Conservation (phyloP, 2,888 invertebrate genomes). For the Drosophila nigritarsus region DNA sequence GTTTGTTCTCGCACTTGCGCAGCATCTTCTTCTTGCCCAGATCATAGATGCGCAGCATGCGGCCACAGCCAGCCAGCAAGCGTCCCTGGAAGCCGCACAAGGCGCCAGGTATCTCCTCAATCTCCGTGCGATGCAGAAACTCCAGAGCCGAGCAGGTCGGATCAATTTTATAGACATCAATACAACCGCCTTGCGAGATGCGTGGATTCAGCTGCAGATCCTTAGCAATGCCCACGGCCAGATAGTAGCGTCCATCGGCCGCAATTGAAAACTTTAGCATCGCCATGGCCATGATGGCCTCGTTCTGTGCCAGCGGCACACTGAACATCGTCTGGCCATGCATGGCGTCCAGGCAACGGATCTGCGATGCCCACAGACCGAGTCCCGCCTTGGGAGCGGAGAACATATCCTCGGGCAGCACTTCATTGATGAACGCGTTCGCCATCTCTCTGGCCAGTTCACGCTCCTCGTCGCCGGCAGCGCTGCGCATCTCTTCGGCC, state of each 20-base stretch:
- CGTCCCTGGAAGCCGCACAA: constrained; percentile 96
- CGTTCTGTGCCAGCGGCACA: constrained; percentile 96
- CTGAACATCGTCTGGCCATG: constrained; percentile 91
- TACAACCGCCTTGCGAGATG: constrained; percentile 91
- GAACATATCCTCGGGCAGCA: constrained; percentile 96
- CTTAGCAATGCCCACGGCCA: constrained; percentile 96
- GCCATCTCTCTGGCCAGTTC: constrained; percentile 99
- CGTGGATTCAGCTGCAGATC: constrained; percentile 96
- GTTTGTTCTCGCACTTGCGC: constrained; percentile 98
- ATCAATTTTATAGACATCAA: constrained; percentile 92
- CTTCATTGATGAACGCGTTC: constrained; percentile 97
- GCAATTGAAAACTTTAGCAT: constrained; percentile 91
- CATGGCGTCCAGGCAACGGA: constrained; percentile 94
- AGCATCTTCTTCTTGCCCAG: constrained; percentile 98
- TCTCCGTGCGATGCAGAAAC: constrained; percentile 95
- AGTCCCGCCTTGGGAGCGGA: constrained; percentile 98
- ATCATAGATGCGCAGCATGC: constrained; percentile 96
- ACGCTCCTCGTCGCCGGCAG: constrained; percentile 97
- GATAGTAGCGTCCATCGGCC: constrained; percentile 86
- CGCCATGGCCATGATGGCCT: constrained; percentile 96
- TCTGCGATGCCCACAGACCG: constrained; percentile 98
- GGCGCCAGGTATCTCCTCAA: constrained; percentile 96
- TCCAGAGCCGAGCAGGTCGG: constrained; percentile 93
- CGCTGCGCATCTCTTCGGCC: constrained; percentile 99
- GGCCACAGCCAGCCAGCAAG: constrained; percentile 96